Conservation (phyloP, 2,797 vertebrate species). For the Heterohyrax brucei region DNA sequence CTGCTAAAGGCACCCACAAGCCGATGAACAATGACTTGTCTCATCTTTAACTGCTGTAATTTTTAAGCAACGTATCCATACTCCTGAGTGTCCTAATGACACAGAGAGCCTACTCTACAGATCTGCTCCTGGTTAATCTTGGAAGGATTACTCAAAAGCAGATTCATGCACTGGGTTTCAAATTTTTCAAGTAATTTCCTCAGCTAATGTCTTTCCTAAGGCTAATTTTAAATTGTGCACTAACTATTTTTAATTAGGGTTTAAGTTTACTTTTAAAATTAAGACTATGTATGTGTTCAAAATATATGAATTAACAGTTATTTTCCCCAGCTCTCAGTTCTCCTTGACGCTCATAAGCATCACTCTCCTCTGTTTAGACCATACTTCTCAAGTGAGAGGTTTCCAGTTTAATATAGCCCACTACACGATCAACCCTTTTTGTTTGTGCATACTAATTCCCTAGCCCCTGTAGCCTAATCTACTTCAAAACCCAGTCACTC, state of each 20-base stretch:
- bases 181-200: conserved; percentile 73
- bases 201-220: conserved; percentile 71
- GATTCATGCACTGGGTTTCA: conserved; percentile 65
- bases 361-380: conserved; percentile 1
- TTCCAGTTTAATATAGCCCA: conserved; percentile 83
- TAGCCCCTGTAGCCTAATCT: conserved; percentile 6
- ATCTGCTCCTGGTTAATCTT: conserved; percentile 7
- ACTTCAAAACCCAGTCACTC: conserved; percentile 31
- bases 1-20: not conserved
- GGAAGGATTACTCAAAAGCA: conserved; percentile 32
- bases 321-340: conserved; percentile 78
- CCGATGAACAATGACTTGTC: conserved; percentile 48
- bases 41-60: conserved; percentile 44
- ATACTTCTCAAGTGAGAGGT: conserved; percentile 77
- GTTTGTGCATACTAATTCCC: conserved; percentile 33
- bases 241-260: conserved; percentile 59
- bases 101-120: not conserved
- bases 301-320: conserved; percentile 82
- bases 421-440: conserved; percentile 71
- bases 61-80: not conserved
- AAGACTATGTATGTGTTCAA: conserved; percentile 81
- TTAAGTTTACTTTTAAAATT: conserved; percentile 84
- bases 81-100: not conserved
- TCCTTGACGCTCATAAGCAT: conserved; percentile 77
- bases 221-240: conserved; percentile 74